Base-by-base conservation (phyloP, 2,888 invertebrate genomes). In the Lepas anatifera region DNA sequence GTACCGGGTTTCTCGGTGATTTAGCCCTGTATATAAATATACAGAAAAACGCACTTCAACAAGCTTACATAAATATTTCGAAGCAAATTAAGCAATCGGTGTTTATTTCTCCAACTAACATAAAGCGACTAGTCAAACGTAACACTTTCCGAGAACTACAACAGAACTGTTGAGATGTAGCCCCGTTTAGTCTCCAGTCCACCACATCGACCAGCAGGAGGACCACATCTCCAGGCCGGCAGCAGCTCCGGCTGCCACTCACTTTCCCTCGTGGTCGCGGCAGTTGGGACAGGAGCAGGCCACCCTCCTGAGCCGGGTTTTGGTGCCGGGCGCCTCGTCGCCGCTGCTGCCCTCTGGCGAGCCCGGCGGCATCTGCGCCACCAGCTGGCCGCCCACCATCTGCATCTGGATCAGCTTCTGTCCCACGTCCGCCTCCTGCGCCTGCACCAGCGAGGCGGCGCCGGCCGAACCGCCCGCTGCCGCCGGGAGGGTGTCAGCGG, bases 221-320 rank as follows among this genome's bases (percentile, higher is more conserved):
- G 35, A 66, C 70, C 70, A 41, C 68, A 18, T 66, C n/a, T n/a
- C n/a, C n/a, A n/a, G 13, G 68, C 69, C 27, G 50, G 50, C 67
- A 64, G 68, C 32, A 66, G 64, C 27, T 66, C 70, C 70, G 35
- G 63, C 13, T 52, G 37, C 27, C 71, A 29, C 48, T 74, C 74
- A 32, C 72, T 72, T 72, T 10, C 72, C 68, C 77, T 91, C 91
- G 7, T 89, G 92, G 77, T 93, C 94, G 68, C 89, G 88, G 79
- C 98, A 98, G 81, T 98, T 97, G 0, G 97, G 98, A 80, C 97
- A 98, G 0, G 95, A 95, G 81, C 98, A 98, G 0, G 97, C 97
- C 13, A 97, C 94, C 58, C 98, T 83, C 76, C 94, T 87, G 73
- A 92, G 83, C 73, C 89, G 82, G 39, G 85, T 82, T 75, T 83